Evolutionary conservation across 2,888 invertebrate genomes (phyloP).

Genomic region (Ypsolopha sequella): DNA sequence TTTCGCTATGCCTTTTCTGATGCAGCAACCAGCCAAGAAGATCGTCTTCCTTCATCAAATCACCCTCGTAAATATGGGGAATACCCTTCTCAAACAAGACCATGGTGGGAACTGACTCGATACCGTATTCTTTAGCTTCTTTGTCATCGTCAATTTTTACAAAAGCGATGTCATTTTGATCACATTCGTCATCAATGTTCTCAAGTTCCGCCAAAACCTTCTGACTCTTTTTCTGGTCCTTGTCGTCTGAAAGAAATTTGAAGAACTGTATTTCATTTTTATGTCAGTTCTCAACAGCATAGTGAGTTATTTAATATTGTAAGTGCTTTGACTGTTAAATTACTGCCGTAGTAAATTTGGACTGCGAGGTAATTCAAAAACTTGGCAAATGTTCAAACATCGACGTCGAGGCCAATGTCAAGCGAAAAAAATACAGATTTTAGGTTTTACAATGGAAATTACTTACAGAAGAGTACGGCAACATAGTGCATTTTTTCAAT

Average conservation of each 20-base stretch:
- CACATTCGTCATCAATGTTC: constrained; percentile 94
- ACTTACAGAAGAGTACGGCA: constrained; percentile 93
- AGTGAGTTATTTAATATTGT: constrained; percentile 15
- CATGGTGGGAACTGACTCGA: constrained; percentile 85
- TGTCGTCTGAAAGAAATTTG: constrained; percentile 79
- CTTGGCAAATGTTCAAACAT: constrained; percentile 37
- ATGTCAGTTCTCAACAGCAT: constrained; percentile 54
- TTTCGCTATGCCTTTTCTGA: constrained; percentile 91
- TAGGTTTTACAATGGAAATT: constrained; percentile 7
- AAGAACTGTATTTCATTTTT: constrained; percentile 66
- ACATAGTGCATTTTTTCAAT: constrained; percentile 90
- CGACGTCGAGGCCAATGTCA: constrained; percentile 22
- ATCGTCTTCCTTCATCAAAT: constrained; percentile 91
- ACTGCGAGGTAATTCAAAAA: constrained; percentile 24
- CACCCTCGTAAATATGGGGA: constrained; percentile 83
- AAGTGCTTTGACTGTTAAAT: background rate
- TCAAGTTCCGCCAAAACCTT: constrained; percentile 87
- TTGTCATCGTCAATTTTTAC: constrained; percentile 91
- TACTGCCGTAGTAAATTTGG: constrained; percentile 16
- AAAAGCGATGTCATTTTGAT: constrained; percentile 91
- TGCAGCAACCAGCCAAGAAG: constrained; percentile 91
- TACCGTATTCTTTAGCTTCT: constrained; percentile 91
- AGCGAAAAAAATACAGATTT: constrained; percentile 7
- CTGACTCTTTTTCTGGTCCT: constrained; percentile 91
- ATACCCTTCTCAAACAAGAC: constrained; percentile 82